Conservation (phyloP, 2,888 invertebrate genomes). For the Trileptium ribeirensis region DNA sequence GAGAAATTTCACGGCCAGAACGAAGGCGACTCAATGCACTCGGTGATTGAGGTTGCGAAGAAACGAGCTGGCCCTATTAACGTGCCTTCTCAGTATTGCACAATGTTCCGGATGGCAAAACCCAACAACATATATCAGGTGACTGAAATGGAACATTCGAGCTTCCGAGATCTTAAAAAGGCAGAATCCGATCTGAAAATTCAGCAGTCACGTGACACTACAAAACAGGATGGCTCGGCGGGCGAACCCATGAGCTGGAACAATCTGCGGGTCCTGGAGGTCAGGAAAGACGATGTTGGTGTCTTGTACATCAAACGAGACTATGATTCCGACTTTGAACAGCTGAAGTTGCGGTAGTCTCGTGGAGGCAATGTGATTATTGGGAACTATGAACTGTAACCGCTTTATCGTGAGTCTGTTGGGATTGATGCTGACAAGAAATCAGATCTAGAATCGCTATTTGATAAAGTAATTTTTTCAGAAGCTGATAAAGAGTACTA, state of each 20-base stretch:
- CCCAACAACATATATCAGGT: not conserved
- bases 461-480: too few relatives aligned
- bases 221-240: not conserved
- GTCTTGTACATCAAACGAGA: not conserved
- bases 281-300: not conserved
- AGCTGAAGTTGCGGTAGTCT: too few relatives aligned
- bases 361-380: too few relatives aligned
- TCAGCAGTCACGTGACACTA: not conserved
- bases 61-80: not conserved
- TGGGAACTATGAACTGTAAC: too few relatives aligned
- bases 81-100: not conserved
- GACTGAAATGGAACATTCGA: not conserved
- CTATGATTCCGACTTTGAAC: too few relatives aligned
- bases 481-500: too few relatives aligned
- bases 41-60: not conserved
- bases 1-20: not conserved
- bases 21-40: not conserved
- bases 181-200: not conserved
- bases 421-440: too few relatives aligned
- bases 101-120: not conserved
- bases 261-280: not conserved
- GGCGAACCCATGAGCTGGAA: conserved; percentile 1
- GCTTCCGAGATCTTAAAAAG: not conserved
- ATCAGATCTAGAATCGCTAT: too few relatives aligned
- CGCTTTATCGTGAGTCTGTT: too few relatives aligned